phyloP scores from a whole-genome alignment of 2,113 vertebrate genomes.

The Pseudorectes ferrugineus region DNA sequence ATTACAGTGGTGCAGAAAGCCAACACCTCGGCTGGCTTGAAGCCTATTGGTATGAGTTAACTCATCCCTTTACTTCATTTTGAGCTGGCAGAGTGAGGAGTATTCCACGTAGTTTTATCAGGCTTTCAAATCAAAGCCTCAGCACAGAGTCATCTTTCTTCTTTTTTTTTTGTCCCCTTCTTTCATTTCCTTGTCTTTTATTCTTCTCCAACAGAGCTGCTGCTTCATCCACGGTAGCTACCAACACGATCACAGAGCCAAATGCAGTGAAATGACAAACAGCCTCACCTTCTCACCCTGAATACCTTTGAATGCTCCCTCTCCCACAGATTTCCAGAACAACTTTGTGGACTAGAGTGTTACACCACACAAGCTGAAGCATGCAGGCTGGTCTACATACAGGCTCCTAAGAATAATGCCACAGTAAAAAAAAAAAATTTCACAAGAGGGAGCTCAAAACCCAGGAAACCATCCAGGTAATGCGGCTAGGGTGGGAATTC shows the following conservation, averaged over 20 bases:
- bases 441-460: slow-evolving; percentile 44
- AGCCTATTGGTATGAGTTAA: neutral
- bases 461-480: neutral
- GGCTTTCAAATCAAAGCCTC: neutral
- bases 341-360: neutral
- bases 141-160: neutral
- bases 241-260: neutral
- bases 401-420: neutral
- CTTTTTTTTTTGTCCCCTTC: neutral
- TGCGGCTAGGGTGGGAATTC: neutral
- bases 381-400: neutral
- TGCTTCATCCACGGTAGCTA: neutral
- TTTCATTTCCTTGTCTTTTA: neutral
- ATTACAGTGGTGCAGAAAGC: neutral
- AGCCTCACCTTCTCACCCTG: neutral
- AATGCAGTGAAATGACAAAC: neutral
- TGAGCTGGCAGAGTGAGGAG: neutral
- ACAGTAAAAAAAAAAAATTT: neutral
- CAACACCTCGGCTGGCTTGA: neutral
- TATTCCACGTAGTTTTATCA: neutral
- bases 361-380: neutral
- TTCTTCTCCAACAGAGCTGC: neutral
- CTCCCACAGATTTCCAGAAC: neutral
- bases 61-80: neutral
- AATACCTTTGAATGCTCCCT: neutral